These are phyloP conservation scores for Bellardia pandia DNA, from an alignment of 2,888 invertebrate genomes.

Conservation along the genomic window DNA sequence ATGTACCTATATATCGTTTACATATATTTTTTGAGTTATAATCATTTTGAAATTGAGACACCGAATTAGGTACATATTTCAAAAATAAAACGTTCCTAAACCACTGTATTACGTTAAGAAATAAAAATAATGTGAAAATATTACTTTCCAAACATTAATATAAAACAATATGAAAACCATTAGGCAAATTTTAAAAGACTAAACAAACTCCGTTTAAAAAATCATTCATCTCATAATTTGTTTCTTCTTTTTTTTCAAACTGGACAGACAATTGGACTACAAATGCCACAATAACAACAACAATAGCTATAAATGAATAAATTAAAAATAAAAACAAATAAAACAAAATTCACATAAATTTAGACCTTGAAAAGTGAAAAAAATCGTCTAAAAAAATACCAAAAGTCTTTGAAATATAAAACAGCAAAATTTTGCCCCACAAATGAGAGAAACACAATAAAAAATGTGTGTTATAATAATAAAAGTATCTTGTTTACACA, in stretches of 20 bases:
- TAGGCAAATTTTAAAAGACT: not conserved
- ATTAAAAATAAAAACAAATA: not conserved
- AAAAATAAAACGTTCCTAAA: too few relatives aligned
- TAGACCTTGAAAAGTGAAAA: conserved; percentile 47
- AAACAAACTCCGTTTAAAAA: conserved; percentile 13
- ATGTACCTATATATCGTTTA: too few relatives aligned
- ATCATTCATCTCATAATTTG: not conserved
- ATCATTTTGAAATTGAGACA: too few relatives aligned
- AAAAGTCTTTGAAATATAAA: conserved; percentile 25
- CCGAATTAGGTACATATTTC: too few relatives aligned
- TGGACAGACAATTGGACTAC: conserved; percentile 30
- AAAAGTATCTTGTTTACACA: not conserved
- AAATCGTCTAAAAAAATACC: conserved; percentile 1
- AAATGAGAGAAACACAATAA: not conserved
- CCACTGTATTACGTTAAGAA: too few relatives aligned
- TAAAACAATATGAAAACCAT: too few relatives aligned
- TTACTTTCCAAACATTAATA: too few relatives aligned
- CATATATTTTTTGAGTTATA: too few relatives aligned
- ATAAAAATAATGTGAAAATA: too few relatives aligned
- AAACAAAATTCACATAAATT: conserved; percentile 40
- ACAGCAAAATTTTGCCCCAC: conserved; percentile 28
- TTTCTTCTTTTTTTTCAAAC: not conserved
- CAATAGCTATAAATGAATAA: conserved; percentile 6
- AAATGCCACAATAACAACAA: not conserved
- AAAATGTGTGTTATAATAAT: conserved; percentile 24